Conservation (phyloP, 2,797 vertebrate species). For the Pantherophis alleghaniensis region DNA sequence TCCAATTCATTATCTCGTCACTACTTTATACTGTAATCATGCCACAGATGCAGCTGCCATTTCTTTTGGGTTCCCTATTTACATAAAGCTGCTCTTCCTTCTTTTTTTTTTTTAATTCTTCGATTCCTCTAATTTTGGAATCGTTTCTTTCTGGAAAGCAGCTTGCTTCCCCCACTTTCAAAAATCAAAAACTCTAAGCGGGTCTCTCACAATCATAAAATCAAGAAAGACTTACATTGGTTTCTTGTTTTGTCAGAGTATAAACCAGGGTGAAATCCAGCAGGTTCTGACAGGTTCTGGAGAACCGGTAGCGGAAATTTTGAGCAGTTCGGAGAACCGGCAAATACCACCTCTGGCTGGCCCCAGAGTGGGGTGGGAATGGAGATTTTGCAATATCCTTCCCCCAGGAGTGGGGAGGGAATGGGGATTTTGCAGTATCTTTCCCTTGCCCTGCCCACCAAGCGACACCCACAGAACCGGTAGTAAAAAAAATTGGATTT, state of each 20-base stretch:
- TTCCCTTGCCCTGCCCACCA: too few species aligned
- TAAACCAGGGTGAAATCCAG: background rate
- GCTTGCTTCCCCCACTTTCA: background rate
- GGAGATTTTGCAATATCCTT: too few species aligned
- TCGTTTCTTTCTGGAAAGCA: background rate
- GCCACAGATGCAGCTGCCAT: background rate
- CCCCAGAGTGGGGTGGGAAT: too few species aligned
- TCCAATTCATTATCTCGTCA: conserved; percentile 32
- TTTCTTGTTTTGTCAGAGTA: background rate
- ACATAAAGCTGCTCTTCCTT: background rate
- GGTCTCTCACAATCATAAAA: background rate
- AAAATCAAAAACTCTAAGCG: background rate
- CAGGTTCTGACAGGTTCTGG: too few species aligned
- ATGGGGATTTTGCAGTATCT: too few species aligned
- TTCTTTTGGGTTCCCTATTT: background rate
- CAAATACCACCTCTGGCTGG: too few species aligned
- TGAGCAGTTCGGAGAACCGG: too few species aligned
- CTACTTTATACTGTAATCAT: background rate
- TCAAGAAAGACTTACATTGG: background rate
- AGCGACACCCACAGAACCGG: too few species aligned
- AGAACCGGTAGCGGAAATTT: too few species aligned
- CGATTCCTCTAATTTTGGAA: background rate
- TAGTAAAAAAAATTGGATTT: too few species aligned
- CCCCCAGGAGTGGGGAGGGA: too few species aligned
- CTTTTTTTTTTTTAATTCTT: background rate